Evolutionary conservation across 2,797 vertebrate species (phyloP), one percentile per base, ranked within the genome.

Genomic region (Agapornis canus): DNA sequence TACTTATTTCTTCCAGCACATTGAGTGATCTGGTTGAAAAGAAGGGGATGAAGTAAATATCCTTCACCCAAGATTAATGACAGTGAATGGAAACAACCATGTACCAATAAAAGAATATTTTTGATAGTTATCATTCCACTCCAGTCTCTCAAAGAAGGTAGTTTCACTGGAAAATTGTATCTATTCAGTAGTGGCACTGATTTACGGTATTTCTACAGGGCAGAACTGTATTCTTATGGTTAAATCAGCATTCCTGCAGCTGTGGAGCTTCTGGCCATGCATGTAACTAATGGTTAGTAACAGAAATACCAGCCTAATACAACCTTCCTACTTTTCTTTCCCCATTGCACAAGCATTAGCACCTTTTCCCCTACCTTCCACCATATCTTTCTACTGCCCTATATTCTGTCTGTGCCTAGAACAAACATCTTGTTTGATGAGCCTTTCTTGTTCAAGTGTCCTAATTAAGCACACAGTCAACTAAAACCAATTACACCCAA

Each of bases 371-470:
- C 6, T n/a, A 19, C 12, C 7, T 73, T 69, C 39, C 16, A 29
- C 32, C 0, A 0, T 32, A 17, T 51, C 2, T 1, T 5, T 61
- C 47, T 63, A 5, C 17, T 70, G 6, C 23, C 32, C 16, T 45
- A 9, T 21, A 40, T 35, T 82, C 20, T 64, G 6, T 11, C 51
- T 60, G 13, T 32, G 31, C 19, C 42, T 60, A 13, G 12, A 23
- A 70, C 48, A 71, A 59, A 4, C 16, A 42, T 15, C 32, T 77
- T 49, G n/a, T 71, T 1, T 64, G 43, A 48, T 6, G 54, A 29
- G 12, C 22, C 20, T 77, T 89, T 77, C 39, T 68, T 86, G 26
- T 39, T 80, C 51, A 26, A 13, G 6, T 35, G 16, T 54, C 54
- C 42, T 32, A 49, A 65, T 61, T 45, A 70, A 91, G 39, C 17